Percentiles rank a stretch among this genome's conserved stretches.
These are phyloP conservation scores for Pachyramphus minor DNA, from an alignment of 2,113 vertebrate genomes.

Conservation along the genomic window DNA sequence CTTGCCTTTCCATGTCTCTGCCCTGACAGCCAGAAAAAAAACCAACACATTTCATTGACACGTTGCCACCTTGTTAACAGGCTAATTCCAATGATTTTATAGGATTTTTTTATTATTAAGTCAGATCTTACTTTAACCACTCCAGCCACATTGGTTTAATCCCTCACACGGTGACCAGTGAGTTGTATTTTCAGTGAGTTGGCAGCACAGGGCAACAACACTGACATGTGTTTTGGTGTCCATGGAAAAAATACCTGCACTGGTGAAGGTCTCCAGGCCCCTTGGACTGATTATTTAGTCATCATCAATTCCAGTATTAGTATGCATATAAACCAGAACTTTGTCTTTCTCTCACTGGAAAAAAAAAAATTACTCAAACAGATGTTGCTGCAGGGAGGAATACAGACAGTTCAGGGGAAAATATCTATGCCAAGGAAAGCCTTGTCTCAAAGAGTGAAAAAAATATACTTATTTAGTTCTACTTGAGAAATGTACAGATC, in stretches of 20 bases:
- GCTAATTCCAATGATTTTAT: neutral
- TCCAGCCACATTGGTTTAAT: neutral
- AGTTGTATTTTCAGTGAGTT: neutral
- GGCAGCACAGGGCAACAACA: neutral
- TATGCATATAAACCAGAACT: neutral
- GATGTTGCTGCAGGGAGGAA: neutral
- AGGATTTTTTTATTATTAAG: neutral
- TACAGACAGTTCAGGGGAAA: neutral
- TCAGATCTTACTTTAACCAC: neutral
- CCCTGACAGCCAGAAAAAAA: neutral
- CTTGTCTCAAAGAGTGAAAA: neutral
- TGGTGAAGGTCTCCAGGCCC: neutral
- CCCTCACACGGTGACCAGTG: neutral
- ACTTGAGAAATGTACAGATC: neutral
- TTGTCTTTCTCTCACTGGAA: neutral
- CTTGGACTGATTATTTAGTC: neutral
- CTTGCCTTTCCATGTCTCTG: neutral
- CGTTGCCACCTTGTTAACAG: neutral
- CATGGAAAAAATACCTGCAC: neutral
- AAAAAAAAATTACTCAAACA: neutral
- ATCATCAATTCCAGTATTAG: neutral
- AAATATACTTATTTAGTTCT: neutral
- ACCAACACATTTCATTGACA: neutral
- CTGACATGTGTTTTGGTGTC: accelerated
- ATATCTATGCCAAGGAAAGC: neutral